phyloP scores from a whole-genome alignment of 2,888 invertebrate species.

The Sesia apiformis region DNA sequence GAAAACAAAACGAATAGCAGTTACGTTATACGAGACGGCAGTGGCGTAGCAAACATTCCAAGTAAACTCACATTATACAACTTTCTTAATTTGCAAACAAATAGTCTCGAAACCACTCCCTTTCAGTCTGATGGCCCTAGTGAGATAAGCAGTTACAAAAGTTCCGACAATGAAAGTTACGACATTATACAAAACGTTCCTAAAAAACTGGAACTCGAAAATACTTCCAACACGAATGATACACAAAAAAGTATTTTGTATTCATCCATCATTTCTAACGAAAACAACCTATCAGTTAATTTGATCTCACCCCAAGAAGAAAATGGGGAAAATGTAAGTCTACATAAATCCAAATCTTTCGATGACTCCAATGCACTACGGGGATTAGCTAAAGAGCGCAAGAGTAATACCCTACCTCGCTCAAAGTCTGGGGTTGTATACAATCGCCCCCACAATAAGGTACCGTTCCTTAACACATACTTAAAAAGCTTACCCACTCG shows the following conservation, averaged over 20 bases:
- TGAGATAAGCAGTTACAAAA: conserved; percentile 69
- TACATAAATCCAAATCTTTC: conserved; percentile 62
- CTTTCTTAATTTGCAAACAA: conserved; percentile 38
- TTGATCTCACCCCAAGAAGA: conserved; percentile 27
- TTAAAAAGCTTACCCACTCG: conserved; percentile 64
- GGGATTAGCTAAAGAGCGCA: conserved; percentile 22
- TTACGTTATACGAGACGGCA: conserved; percentile 36
- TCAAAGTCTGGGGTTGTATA: conserved; percentile 56
- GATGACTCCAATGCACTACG: conserved; percentile 34
- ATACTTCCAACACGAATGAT: conserved; percentile 20
- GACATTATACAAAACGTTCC: conserved; percentile 28
- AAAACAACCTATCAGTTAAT: conserved; percentile 25
- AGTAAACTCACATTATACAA: conserved; percentile 48
- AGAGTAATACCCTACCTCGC: conserved; percentile 29
- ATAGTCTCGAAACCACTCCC: conserved; percentile 50
- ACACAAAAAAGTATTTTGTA: conserved; percentile 21
- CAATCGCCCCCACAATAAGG: conserved; percentile 56
- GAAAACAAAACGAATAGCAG: conserved; percentile 22
- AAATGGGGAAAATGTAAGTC: conserved; percentile 27
- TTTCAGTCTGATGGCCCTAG: conserved; percentile 50
- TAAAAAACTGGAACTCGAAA: conserved; percentile 16
- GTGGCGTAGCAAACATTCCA: conserved; percentile 59
- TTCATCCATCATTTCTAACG: conserved; percentile 32
- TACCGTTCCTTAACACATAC: conserved; percentile 68
- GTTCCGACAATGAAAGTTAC: conserved; percentile 64